Base-by-base conservation (phyloP, 2,113 vertebrate genomes). In the Accipiter virgatus region DNA sequence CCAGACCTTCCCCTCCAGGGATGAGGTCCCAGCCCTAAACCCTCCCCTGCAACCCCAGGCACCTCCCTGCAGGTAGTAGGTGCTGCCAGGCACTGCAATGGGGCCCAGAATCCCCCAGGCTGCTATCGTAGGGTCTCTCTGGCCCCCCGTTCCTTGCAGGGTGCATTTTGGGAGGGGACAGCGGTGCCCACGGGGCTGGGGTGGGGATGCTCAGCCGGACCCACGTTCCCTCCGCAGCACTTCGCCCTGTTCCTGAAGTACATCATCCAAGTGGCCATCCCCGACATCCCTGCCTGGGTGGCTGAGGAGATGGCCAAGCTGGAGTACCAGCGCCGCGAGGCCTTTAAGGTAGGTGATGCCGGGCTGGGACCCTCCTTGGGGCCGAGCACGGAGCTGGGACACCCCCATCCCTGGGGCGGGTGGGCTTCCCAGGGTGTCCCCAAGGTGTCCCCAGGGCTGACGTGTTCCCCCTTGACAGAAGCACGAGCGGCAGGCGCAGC, bases 401-500 rank as follows among this genome's bases (percentile, higher is more conserved):
- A 47, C 1, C 27, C 53, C 25, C 6, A 6, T 19, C 31, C 42
- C 47, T 1, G 3, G 25, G 48, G 13, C 15, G 3, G 2, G 21
- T 10, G 47, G 66, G 61, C 12, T 61, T 45, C 43, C 61, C 16
- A 4, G 3, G 14, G 43, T 3, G 36, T 38, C 45, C 58, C 50
- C 50, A 16, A 26, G 23, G 48, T 13, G 27, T 31, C 74, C 42
- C 36, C 3, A 2, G 18, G 34, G 62, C 85, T 50, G 48, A 85
- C 0, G 7, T 2, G 11, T 15, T 77, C 68, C 36, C 31, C 10
- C 5, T 47, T 1, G 52, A 26, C 98, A 99, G 99, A 99, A 99
- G 97, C 99, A 99, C 16, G 99, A 99, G 96, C 99, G 99, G 25
- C 99, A 99, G 97, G 99, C 99, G 0, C 99, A 99, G 98, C 99